Conservation (phyloP, 2,113 vertebrate species). For the Bambusicola thoracicus region DNA sequence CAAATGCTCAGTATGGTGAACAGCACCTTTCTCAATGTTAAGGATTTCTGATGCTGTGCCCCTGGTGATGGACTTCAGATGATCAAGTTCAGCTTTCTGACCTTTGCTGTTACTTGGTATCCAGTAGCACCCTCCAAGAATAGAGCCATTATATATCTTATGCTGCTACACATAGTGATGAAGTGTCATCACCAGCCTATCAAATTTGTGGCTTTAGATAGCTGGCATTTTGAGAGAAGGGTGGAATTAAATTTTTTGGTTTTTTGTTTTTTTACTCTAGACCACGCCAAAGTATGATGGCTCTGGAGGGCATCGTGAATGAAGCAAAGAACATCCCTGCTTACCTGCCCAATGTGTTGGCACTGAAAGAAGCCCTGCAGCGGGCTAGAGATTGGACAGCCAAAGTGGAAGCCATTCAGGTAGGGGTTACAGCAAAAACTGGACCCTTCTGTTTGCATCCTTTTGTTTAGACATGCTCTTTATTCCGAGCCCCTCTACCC, state of each 20-base stretch:
- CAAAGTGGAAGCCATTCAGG: slow-evolving; percentile 96
- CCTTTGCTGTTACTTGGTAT: background rate
- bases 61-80: background rate
- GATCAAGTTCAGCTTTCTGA: background rate
- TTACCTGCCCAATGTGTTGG: slow-evolving; percentile 93
- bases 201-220: background rate
- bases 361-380: slow-evolving; percentile 92
- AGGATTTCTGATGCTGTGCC: background rate
- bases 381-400: slow-evolving; percentile 95
- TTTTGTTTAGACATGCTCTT: background rate
- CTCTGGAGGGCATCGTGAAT: slow-evolving; percentile 91
- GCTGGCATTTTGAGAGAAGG: slow-evolving; percentile 9
- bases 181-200: background rate
- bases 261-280: slow-evolving; percentile 70
- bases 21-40: background rate
- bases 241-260: background rate
- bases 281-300: slow-evolving; percentile 91
- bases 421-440: slow-evolving; percentile 55
- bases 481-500: background rate
- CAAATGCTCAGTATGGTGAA: background rate
- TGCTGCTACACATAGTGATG: background rate
- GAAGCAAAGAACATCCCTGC: slow-evolving; percentile 97
- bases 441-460: background rate
- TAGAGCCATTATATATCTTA: background rate
- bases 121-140: background rate